Evolutionary conservation across 2,113 vertebrate species (phyloP).

Genomic region (Oreochromis aureus): DNA sequence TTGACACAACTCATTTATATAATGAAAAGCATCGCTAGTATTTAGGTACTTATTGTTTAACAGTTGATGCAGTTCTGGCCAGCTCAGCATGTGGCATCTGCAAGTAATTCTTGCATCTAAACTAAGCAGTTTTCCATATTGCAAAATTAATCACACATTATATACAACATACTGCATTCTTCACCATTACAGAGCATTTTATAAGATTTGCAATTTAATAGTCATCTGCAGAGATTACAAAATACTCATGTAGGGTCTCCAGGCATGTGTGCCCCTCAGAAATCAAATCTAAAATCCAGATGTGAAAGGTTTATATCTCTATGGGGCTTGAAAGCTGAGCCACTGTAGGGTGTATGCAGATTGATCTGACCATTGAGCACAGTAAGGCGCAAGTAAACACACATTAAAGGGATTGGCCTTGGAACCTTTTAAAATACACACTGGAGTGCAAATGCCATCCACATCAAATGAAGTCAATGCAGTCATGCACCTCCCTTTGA

Average conservation of each 20-base stretch:
- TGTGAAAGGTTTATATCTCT: background rate
- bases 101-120: background rate
- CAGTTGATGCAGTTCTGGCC: background rate
- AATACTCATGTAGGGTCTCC: background rate
- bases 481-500: constrained; percentile 42
- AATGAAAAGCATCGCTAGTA: constrained; percentile 38
- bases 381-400: constrained; percentile 43
- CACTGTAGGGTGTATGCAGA: background rate
- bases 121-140: background rate
- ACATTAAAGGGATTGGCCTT: constrained; percentile 46
- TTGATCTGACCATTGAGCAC: constrained; percentile 8
- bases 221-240: background rate
- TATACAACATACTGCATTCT: background rate
- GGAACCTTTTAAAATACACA: constrained; percentile 49
- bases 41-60: constrained; percentile 18
- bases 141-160: background rate
- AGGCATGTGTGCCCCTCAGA: background rate
- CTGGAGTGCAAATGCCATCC: constrained; percentile 59
- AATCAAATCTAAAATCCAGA: background rate
- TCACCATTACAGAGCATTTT: background rate
- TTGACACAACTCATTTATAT: constrained; percentile 31
- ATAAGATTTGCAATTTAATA: background rate
- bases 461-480: constrained; percentile 53
- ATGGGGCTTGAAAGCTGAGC: background rate
- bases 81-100: background rate